Percentiles rank a stretch among this genome's conserved stretches.
phyloP scores from a whole-genome alignment of 2,797 vertebrate species.

The Alectoris magna region DNA sequence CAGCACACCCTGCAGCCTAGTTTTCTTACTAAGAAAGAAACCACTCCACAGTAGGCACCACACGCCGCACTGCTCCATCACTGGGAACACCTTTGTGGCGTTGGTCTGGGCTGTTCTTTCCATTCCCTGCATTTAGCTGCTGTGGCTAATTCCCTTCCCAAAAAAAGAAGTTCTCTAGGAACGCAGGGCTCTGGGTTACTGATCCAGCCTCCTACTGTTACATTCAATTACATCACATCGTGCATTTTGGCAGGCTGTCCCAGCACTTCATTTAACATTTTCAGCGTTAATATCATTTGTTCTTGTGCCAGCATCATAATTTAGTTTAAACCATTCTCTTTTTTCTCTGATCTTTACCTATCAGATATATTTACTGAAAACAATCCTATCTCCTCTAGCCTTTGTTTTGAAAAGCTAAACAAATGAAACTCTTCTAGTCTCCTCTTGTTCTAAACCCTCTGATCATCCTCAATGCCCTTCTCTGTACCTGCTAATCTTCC shows the following conservation, averaged over 20 bases:
- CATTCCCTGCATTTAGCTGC: not conserved
- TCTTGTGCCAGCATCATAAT: slow-evolving; percentile 51
- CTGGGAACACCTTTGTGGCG: not conserved
- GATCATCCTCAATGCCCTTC: slow-evolving; percentile 38
- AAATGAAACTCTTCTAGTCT: slow-evolving; percentile 67
- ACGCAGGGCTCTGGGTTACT: not conserved
- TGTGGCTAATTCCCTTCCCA: not conserved
- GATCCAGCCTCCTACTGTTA: slow-evolving; percentile 25
- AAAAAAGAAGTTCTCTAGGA: slow-evolving; percentile 14
- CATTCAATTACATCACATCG: slow-evolving; percentile 59
- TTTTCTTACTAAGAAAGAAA: not conserved
- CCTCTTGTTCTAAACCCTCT: slow-evolving; percentile 65
- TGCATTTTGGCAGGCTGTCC: slow-evolving; percentile 33
- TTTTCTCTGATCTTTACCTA: slow-evolving; percentile 66
- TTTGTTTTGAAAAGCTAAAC: slow-evolving; percentile 68
- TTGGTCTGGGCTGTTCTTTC: not conserved
- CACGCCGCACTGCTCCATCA: not conserved
- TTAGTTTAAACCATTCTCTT: slow-evolving; percentile 60
- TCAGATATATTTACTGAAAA: slow-evolving; percentile 70
- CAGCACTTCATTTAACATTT: slow-evolving; percentile 40
- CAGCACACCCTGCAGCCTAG: not conserved
- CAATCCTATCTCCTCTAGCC: slow-evolving; percentile 67
- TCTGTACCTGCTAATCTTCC: slow-evolving; percentile 61
- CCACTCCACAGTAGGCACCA: not conserved
- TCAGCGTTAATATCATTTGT: slow-evolving; percentile 48